Conservation (phyloP, 2,113 vertebrate species). For the Pavo muticus region DNA sequence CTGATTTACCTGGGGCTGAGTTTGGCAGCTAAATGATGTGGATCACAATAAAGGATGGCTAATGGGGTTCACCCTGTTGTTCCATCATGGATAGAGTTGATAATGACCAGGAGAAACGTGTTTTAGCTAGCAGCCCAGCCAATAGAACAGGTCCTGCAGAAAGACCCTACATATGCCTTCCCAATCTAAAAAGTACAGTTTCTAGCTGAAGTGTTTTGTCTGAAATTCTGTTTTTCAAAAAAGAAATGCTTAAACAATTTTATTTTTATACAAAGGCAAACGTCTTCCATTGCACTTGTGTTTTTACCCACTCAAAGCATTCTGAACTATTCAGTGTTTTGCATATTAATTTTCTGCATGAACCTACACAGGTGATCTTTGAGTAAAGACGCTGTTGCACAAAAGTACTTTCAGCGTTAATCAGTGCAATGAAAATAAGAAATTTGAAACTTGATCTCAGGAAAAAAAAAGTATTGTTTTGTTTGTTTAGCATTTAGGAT, state of each 20-base stretch:
- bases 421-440: background rate
- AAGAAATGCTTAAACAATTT: background rate
- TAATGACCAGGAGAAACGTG: background rate
- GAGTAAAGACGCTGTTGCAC: background rate
- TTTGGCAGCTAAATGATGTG: background rate
- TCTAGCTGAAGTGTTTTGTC: background rate
- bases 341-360: background rate
- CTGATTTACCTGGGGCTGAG: background rate
- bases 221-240: background rate
- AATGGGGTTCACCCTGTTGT: background rate
- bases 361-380: background rate
- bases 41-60: background rate
- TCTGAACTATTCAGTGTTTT: slow-evolving; percentile 54
- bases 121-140: background rate
- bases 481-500: background rate
- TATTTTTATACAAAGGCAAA: background rate
- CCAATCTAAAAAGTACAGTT: background rate
- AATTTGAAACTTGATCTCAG: background rate
- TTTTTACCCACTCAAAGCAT: slow-evolving; percentile 23
- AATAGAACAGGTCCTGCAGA: background rate
- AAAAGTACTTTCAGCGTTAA: background rate
- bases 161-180: background rate
- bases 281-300: background rate
- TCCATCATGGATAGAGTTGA: background rate
- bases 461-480: background rate